These are phyloP conservation scores for Platycheirus rosarum DNA, from an alignment of 2,888 invertebrate species.

Conservation along the genomic window DNA sequence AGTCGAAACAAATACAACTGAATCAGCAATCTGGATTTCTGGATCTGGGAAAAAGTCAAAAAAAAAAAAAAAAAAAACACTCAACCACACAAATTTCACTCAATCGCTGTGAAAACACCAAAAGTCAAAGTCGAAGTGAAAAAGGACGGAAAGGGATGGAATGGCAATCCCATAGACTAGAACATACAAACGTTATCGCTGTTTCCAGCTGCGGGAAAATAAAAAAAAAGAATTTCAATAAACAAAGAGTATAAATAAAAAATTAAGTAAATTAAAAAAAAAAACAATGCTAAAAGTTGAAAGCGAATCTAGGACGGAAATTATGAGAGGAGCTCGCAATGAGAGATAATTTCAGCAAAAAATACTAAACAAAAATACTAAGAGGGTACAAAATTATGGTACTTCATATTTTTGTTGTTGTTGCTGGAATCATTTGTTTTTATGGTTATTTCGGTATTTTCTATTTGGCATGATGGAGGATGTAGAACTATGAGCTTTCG, in stretches of 20 bases:
- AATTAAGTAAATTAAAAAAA: constrained; percentile 15
- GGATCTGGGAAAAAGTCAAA: background rate
- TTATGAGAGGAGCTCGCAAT: constrained; percentile 49
- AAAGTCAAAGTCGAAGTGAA: no score
- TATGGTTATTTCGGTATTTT: constrained; percentile 21
- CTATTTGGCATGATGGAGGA: background rate
- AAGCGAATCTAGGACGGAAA: constrained; percentile 60
- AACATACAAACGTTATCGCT: constrained; percentile 40
- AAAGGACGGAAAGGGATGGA: constrained; percentile 33
- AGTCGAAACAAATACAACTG: constrained; percentile 36
- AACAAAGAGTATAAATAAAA: constrained; percentile 28
- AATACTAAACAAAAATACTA: constrained; percentile 17
- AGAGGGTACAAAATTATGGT: background rate
- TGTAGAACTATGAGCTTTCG: constrained; percentile 13
- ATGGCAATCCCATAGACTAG: background rate
- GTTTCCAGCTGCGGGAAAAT: constrained; percentile 16
- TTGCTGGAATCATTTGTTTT: constrained; percentile 38
- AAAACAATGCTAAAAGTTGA: constrained; percentile 20
- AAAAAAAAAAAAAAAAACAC: constrained; percentile 12
- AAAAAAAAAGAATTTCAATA: constrained; percentile 12
- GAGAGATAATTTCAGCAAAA: constrained; percentile 53
- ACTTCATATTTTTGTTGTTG: constrained; percentile 17
- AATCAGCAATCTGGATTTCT: constrained; percentile 53
- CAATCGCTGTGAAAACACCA: constrained; percentile 5
- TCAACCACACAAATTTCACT: constrained; percentile 20